phyloP scores from a whole-genome alignment of 2,888 invertebrate genomes.

The Apocheima hispidaria region DNA sequence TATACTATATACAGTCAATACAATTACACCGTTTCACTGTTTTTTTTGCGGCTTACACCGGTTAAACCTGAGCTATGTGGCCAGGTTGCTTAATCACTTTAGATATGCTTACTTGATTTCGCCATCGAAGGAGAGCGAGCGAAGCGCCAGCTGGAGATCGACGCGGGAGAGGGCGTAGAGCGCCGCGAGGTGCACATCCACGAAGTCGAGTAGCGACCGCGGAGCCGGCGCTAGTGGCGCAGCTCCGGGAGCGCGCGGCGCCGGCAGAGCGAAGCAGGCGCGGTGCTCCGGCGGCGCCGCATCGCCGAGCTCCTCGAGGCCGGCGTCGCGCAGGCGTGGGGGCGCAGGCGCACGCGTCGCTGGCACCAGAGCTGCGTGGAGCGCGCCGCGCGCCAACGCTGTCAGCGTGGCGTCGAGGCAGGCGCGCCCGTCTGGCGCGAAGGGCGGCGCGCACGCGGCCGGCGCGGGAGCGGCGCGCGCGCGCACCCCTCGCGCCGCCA shows the following conservation, averaged over 20 bases:
- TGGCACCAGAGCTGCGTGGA: conserved; percentile 47
- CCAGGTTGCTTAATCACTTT: no score
- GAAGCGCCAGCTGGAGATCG: neutral
- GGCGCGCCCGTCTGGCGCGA: conserved; percentile 34
- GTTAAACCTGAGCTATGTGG: no score
- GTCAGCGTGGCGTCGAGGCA: conserved; percentile 50
- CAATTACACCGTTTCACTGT: no score
- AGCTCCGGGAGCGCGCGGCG: conserved; percentile 57
- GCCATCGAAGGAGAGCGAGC: conserved; percentile 9
- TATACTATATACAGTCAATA: no score
- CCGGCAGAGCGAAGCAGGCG: conserved; percentile 54
- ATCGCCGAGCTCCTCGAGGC: conserved; percentile 67
- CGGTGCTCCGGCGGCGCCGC: conserved; percentile 62
- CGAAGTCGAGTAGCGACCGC: conserved; percentile 1
- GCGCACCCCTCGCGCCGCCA: conserved; percentile 40
- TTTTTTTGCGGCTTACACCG: no score
- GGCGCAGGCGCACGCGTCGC: conserved; percentile 37
- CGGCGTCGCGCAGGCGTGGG: conserved; percentile 60
- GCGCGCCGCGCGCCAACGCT: conserved; percentile 47
- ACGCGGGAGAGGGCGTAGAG: neutral
- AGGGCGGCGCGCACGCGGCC: conserved; percentile 26
- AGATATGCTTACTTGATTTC: no score
- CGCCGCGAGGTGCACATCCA: conserved; percentile 1
- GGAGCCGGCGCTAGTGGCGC: conserved; percentile 43
- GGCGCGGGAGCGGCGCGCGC: conserved; percentile 19